Evolutionary conservation across 1,140 invertebrate species (phyloP), one percentile per base, ranked within the genome.

Genomic region (Aphidius ervi): DNA sequence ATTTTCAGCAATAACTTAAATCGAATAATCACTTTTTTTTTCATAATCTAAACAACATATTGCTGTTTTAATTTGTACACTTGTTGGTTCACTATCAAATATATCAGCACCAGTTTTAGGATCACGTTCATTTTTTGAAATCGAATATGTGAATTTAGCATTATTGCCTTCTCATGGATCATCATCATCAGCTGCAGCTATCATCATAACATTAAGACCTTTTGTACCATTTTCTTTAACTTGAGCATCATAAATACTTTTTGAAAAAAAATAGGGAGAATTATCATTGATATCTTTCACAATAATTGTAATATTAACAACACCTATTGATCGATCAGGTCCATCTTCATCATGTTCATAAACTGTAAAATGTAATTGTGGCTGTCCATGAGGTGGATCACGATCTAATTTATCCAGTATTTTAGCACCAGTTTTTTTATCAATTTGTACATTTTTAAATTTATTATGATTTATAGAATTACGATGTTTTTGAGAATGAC

Each of bases 201-300:
- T 97, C 6, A 94, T 97, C 95, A 97, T 98, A n/a, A 98, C 94
- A n/a, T 97, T 92, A 89, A 95, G 64, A 84, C 93, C 93, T 67
- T 93, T 91, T 9, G 93, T 96, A 54, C 94, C 94, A 75, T 96
- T 96, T 81, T 97, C 94, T 0, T 94, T 97, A 0, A 97, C 94
- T 76, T 97, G 96, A 50, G 94, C 94, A 73, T 92, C 93, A 75
- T 96, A 96, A 9, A 96, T 89, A 43, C 91, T n/a, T n/a, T n/a
- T 92, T 79, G 92, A 90, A 3, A 93, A 93, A 82, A 99, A 99
- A 63, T 94, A 88, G 4, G 97, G 97, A 9, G 92, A 89, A 79
- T 99, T 99, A 81, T 99, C 97, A 80, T 99, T 99, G 71, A 98
- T 96, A 74, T 99, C 97, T 74, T 95, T 94, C 4, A 98, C 85